Evolutionary conservation across 2,888 invertebrate species (phyloP).

Genomic region (Elysia crispata): DNA sequence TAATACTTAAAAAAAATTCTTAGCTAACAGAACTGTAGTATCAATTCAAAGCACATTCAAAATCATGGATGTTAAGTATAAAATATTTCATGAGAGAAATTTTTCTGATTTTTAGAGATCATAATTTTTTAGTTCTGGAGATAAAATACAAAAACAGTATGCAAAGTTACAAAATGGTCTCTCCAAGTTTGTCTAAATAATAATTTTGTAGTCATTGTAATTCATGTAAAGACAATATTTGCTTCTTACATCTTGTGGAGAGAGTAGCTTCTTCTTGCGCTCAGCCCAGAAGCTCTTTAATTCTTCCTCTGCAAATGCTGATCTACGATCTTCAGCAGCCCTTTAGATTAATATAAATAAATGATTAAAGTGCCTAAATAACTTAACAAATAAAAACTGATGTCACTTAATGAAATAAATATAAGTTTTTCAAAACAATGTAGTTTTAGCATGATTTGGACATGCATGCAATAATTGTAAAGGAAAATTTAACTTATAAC

Average conservation of each 20-base stretch:
- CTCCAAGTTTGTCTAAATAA: neutral
- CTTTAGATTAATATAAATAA: constrained; percentile 49
- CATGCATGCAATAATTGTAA: neutral
- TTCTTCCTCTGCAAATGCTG: constrained; percentile 70
- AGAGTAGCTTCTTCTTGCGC: constrained; percentile 69
- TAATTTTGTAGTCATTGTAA: too few relatives aligned
- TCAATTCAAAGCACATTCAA: too few relatives aligned
- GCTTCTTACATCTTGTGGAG: constrained; percentile 38
- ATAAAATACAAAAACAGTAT: neutral
- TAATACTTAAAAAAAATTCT: too few relatives aligned
- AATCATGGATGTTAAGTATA: too few relatives aligned
- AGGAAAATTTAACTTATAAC: neutral
- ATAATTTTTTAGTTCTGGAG: neutral
- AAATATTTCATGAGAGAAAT: too few relatives aligned
- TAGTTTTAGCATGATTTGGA: too few relatives aligned
- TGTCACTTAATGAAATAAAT: too few relatives aligned
- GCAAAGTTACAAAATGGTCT: neutral
- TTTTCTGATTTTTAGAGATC: too few relatives aligned
- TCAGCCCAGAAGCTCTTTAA: constrained; percentile 66
- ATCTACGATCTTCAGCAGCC: constrained; percentile 59
- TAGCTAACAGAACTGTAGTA: too few relatives aligned
- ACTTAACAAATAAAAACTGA: neutral
- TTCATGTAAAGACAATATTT: too few relatives aligned
- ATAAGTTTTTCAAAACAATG: too few relatives aligned
- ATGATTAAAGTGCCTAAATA: neutral